Base-by-base conservation (phyloP, 2,888 invertebrate genomes). In the Andrena chrysosceles region DNA sequence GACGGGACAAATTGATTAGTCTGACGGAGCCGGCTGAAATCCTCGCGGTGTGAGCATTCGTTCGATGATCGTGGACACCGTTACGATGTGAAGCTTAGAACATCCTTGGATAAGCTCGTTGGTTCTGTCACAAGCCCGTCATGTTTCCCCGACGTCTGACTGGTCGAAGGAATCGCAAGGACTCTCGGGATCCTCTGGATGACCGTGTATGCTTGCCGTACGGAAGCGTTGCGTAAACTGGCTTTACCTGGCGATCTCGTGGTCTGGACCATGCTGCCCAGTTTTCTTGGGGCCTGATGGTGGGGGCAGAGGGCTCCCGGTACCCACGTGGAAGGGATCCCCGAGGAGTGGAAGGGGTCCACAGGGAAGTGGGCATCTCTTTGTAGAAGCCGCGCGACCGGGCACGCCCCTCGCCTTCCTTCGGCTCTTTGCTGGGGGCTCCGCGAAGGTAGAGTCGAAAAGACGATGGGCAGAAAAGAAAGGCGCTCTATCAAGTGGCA, bases 251-350 rank as follows among this genome's bases (percentile, higher is more conserved):
- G 79, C 87, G 88, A 93, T 93, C 93, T 92, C 92, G 91, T 92
- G 92, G 92, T 85, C 93, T 93, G 93, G 93, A 93, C 93, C 93
- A 93, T 86, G 93, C 93, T 91, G 92, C 89, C 88, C 89, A 89
- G 90, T 92, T 91, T 91, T 93, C 93, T 91, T 91, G 63, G 86
- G 90, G 85, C 73, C 78, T 66, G 59, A 64, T 85, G 87, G 87
- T 85, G 88, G 89, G 91, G 86, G 74, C 69, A 66, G 81, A 87
- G 85, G 86, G 84, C 86, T 89, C 79, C 79, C 81, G 85, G 75
- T 85, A 54, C 84, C 78, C 83, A 85, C 76, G 87, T 89, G 90
- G 92, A 89, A 92, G 88, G 92, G 92, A 91, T 87, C 85, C 85
- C 67, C 68, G 85, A 86, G 80, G 73, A 84, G 85, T 89, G 91